Evolutionary conservation across 1,140 invertebrate species (phyloP).

Genomic region (Ganaspis sp.): DNA sequence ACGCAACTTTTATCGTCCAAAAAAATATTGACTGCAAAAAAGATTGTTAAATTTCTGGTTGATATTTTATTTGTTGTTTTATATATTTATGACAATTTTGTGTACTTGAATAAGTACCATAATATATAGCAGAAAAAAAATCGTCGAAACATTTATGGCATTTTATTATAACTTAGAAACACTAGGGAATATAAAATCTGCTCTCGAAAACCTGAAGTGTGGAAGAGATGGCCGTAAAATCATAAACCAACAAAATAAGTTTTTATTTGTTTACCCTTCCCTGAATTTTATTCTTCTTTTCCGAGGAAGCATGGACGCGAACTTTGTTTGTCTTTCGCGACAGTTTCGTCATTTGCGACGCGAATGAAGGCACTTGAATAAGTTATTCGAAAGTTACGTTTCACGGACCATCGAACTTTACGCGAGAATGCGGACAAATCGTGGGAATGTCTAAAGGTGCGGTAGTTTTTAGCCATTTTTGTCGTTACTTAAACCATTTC

Average conservation of each 20-base stretch:
- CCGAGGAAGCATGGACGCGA: not conserved
- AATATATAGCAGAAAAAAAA: no score
- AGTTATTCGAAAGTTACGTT: constrained; percentile 37
- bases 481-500: not conserved
- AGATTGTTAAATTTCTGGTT: no score
- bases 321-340: not conserved
- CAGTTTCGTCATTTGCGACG: constrained; percentile 20
- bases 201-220: no score
- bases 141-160: no score
- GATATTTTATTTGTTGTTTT: no score
- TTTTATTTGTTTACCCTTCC: constrained; percentile 14
- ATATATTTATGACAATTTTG: no score
- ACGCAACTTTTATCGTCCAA: no score
- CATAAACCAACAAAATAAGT: not conserved
- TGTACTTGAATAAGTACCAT: no score
- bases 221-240: not conserved
- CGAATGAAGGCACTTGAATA: constrained; percentile 29
- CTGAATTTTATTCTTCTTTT: not conserved
- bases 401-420: constrained; percentile 60
- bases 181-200: no score
- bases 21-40: no score
- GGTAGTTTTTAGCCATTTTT: not conserved
- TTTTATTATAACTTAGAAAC: no score
- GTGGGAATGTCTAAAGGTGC: constrained; percentile 58
- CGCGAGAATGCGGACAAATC: constrained; percentile 48